Evolutionary conservation across 2,797 vertebrate species (phyloP).

Genomic region (Buceros bicornis): DNA sequence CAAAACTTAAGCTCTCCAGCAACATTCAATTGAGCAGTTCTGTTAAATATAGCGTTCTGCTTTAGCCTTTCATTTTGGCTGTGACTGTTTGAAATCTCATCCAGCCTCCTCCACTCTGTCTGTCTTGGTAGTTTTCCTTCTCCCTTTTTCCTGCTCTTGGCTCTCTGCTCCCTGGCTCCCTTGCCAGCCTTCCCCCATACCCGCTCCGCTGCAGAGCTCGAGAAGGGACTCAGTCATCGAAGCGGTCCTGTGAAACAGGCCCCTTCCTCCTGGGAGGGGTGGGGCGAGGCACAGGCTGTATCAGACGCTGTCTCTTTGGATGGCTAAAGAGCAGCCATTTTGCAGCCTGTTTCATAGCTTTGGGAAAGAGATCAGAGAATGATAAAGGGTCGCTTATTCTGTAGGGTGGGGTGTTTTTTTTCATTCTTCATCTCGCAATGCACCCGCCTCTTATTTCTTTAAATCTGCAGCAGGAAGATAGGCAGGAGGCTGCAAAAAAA

Average conservation of each 20-base stretch:
- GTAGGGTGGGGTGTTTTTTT: background rate
- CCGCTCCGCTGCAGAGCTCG: rapidly evolving
- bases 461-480: conserved; percentile 9
- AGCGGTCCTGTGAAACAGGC: background rate
- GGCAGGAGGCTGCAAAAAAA: background rate
- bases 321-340: background rate
- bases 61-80: conserved; percentile 19
- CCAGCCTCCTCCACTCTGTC: conserved; percentile 59
- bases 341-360: background rate
- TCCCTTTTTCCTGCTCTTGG: conserved; percentile 8
- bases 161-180: background rate
- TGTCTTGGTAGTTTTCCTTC: conserved; percentile 44
- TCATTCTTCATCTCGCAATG: background rate
- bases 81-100: conserved; percentile 1
- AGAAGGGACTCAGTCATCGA: rapidly evolving
- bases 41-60: conserved; percentile 6
- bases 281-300: rapidly evolving
- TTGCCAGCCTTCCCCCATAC: background rate
- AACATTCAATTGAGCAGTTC: conserved; percentile 20
- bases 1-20: background rate
- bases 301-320: rapidly evolving
- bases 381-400: background rate
- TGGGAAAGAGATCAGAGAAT: background rate
- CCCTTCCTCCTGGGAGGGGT: rapidly evolving
- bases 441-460: background rate